Evolutionary conservation across 1,140 invertebrate genomes (phyloP), one percentile per base, ranked within the genome.

Genomic region (Linepithema humile): DNA sequence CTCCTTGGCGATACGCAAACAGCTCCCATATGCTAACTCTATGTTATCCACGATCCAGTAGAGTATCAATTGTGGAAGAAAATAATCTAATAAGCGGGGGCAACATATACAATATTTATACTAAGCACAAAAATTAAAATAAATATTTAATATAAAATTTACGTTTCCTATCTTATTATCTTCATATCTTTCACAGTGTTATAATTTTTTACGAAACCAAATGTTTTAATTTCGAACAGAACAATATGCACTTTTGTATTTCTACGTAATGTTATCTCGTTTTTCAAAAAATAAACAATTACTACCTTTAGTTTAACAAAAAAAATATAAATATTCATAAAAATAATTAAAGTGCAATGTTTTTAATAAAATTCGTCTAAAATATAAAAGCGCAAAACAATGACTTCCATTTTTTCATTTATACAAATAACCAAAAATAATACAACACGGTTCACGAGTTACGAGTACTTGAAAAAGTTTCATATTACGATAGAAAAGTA

Each of bases 21-120:
- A 80, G 26, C 23, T 70, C 50, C 38, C 75, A 70, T 70, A 70
- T 70, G 75, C 48, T 67, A 75, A 62, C 29, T 40, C 15, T 53
- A 23, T 3, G 23, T 80, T 50, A 70, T 80, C 38, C n/a, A 32
- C 23, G n/a, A 15, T 20, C 10, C 64, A 32, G 38, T 29, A 69
- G 40, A 23, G n/a, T 23, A 38, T 26, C 9, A 12, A 32, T 74
- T 48, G 57, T 62, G 26, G 53, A n/a, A 12, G 17, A 15, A 53
- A 57, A 35, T 72, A 7, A n/a, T n/a, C n/a, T n/a, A 15, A 45
- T 45, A 0, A 45, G 43, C 43, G n/a, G n/a, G n/a, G n/a, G n/a
- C n/a, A 0, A n/a, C n/a, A 29, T 4, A 40, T 73, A 26, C n/a
- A 55, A 0, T 59, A 20, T 1, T 73, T n/a, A 29, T 7, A 53